Evolutionary conservation across 2,888 invertebrate species (phyloP), one percentile per base, ranked within the genome.

Genomic region (Heliconius sara): DNA sequence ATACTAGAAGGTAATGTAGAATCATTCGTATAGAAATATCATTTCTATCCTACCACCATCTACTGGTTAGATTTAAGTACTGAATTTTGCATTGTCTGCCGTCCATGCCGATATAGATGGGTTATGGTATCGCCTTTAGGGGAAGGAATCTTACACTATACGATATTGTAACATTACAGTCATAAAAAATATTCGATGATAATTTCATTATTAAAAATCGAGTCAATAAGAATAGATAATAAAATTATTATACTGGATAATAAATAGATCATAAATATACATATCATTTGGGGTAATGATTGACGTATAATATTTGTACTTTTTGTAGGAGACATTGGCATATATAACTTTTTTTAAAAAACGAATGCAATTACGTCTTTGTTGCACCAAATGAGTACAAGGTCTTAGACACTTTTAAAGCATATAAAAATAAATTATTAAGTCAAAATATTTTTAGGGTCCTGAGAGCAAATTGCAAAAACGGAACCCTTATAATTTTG

Each of bases 51-150:
- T 79, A 77, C 43, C 75, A 73, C 83, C 83, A 88, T 84, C 85
- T 86, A 84, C 83, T 57, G 85, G 88, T 89, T 88, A 87, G 87
- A 87, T 89, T 88, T 85, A 81, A 87, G 83, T 86, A 86, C 87
- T 87, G 87, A 90, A 89, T 87, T 88, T 87, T 81, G 85, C 89
- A 88, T 89, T 88, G 88, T 88, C 89, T 87, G 87, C 85, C 87
- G 86, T 86, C 84, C 86, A 88, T 82, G 83, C 81, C 83, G 87
- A 88, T 88, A 89, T 85, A 86, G 84, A 86, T 87, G 85, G 71
- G 71, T 71, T 86, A 87, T 86, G 84, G 84, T 83, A 86, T 85
- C 81, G 87, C 87, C 87, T 83, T 83, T 79, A 85, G 86, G 84
- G 65, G 12, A 30, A 25, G 16, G 43, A 43, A 3, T 13, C 43